These are phyloP conservation scores for Styela plicata DNA, from an alignment of 23 tunicate species.

Conservation along the genomic window DNA sequence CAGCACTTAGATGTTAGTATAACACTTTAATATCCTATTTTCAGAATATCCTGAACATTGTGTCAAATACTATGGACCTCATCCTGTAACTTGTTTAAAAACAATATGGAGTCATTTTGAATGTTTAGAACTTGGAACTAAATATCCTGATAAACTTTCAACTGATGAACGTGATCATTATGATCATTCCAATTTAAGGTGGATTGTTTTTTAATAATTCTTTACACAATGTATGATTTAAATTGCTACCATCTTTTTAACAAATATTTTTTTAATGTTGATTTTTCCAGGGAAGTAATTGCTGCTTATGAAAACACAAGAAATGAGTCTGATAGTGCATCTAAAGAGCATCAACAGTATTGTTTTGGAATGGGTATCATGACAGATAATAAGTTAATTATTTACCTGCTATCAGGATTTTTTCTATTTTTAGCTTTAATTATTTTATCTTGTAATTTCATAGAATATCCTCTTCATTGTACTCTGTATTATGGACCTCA, in stretches of 20 bases:
- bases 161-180: neutral
- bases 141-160: constrained; percentile 19
- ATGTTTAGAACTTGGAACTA: constrained; percentile 16
- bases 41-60: constrained; percentile 23
- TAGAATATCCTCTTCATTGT: constrained; percentile 23
- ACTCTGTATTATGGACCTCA: constrained; percentile 18
- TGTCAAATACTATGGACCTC: constrained; percentile 27
- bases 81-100: constrained; percentile 19
- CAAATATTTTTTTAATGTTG: neutral
- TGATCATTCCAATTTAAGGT: neutral
- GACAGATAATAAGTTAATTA: neutral
- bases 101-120: constrained; percentile 28
- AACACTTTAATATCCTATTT: neutral
- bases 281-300: neutral
- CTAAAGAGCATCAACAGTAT: constrained; percentile 3
- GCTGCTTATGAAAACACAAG: neutral
- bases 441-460: neutral
- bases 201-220: neutral
- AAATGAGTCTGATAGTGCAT: constrained; percentile 9
- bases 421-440: neutral
- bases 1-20: neutral
- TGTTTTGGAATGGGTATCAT: constrained; percentile 40
- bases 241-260: neutral
- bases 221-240: neutral
- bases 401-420: neutral